Evolutionary conservation across 2,113 vertebrate species (phyloP).

Genomic region (Chionis minor): DNA sequence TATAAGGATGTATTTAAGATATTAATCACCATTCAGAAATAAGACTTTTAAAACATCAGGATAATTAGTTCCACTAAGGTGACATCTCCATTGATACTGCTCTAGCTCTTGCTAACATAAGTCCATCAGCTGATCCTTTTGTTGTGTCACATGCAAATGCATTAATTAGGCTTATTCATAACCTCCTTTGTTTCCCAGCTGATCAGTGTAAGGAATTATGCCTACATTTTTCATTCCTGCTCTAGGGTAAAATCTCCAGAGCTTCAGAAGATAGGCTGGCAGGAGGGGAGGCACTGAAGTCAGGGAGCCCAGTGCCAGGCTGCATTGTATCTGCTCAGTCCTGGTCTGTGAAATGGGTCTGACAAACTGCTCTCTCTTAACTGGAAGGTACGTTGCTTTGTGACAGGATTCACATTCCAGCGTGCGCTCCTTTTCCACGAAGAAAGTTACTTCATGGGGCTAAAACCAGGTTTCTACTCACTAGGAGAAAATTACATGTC

Average conservation of each 20-base stretch:
- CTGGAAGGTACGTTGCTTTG: not conserved
- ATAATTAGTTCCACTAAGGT: slow-evolving; percentile 5
- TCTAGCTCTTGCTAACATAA: not conserved
- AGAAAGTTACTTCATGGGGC: not conserved
- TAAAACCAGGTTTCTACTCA: not conserved
- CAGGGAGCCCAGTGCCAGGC: not conserved
- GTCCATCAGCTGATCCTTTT: slow-evolving; percentile 10
- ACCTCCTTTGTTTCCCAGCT: slow-evolving; percentile 13
- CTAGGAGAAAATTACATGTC: not conserved
- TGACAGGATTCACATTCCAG: not conserved
- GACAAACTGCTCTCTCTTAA: not conserved
- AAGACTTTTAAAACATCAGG: not conserved
- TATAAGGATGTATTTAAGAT: slow-evolving; percentile 12
- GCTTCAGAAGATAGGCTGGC: not conserved
- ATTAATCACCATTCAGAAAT: slow-evolving; percentile 9
- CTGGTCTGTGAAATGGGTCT: not conserved
- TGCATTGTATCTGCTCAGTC: not conserved
- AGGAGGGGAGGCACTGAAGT: not conserved
- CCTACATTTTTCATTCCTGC: not conserved
- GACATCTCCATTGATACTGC: not conserved
- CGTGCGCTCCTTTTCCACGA: not conserved
- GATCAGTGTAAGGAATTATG: not conserved
- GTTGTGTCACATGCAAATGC: not conserved
- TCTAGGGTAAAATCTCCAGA: not conserved
- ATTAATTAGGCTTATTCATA: slow-evolving; percentile 8